Evolutionary conservation across 2,888 invertebrate species (phyloP), one percentile per base, ranked within the genome.

Genomic region (Caenorhabditis sp.): DNA sequence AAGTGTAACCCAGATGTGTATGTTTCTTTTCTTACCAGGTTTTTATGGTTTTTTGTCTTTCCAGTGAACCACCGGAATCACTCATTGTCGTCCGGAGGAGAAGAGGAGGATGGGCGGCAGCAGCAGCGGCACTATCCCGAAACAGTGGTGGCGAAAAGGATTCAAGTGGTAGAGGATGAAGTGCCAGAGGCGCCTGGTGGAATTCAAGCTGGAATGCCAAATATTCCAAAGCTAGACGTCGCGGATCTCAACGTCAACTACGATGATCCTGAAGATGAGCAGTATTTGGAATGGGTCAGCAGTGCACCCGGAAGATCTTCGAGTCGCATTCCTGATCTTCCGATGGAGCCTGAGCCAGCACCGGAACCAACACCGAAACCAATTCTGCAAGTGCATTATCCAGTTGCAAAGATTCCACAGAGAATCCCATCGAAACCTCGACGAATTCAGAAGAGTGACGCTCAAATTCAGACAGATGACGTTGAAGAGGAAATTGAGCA

Each of bases 1-100:
- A 64, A 62, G 32, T 69, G 56, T 69, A 18, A 50, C 32, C 56
- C 68, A 77, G 40, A 77, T 69, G 56, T 68, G 76, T 76, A 5
- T 18, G 72, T 58, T 44, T 26, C 47, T 26, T 40, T 60, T 9
- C n/a, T 32, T 9, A 32, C 2, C 5, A 32, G 9, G 32, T 9
- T 32, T 6, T 55, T 11, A 8, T 26, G 1, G 9, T 3, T 61
- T 70, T 61, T 70, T 51, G 18, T 51, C 9, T 50, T 20, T 40
- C 9, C 47, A 22, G 62, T 56, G 18, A 65, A 65, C 44, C 40
- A 32, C 32, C 4, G 32, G 32, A 32, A 32, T 32, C 4, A 32
- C 5, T 9, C 61, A 13, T 35, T 22, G 28, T 5, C 26, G 6
- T n/a, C 44, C 11, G 13, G 13, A 15, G 40, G 4, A 32, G 32